Evolutionary conservation across 2,888 invertebrate genomes (phyloP).

Genomic region (Salticus scenicus): DNA sequence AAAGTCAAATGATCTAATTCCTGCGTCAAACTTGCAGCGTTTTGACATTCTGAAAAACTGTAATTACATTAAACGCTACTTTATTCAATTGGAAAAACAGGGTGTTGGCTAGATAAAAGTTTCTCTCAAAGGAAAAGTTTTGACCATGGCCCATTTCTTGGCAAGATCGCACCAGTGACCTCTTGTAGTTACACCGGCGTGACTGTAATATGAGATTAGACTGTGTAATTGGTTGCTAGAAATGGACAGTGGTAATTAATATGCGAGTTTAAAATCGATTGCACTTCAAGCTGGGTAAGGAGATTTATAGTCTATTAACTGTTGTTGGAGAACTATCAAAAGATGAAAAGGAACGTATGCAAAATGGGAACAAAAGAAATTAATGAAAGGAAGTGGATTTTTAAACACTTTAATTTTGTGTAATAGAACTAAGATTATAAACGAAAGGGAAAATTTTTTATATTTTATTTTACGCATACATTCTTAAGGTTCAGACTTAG

Average conservation of each 20-base stretch:
- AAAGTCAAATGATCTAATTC: neutral
- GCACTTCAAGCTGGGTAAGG: neutral
- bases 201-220: neutral
- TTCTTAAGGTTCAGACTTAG: no score
- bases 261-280: neutral
- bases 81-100: neutral
- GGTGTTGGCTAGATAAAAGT: conserved; percentile 36
- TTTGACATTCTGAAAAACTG: neutral
- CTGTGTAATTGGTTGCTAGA: neutral
- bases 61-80: conserved; percentile 6
- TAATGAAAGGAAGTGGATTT: no score
- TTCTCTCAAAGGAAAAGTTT: conserved; percentile 19
- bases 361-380: neutral
- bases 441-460: no score
- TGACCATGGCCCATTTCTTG: conserved; percentile 46
- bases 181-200: neutral
- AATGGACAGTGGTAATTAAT: neutral
- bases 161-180: conserved; percentile 8
- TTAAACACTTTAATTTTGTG: no score
- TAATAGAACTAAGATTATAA: no score
- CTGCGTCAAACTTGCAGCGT: neutral
- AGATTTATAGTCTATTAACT: neutral
- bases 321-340: no score
- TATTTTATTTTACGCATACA: no score
- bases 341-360: neutral